phyloP scores from a whole-genome alignment of 2,113 vertebrate genomes.

The Lanius collurio region DNA sequence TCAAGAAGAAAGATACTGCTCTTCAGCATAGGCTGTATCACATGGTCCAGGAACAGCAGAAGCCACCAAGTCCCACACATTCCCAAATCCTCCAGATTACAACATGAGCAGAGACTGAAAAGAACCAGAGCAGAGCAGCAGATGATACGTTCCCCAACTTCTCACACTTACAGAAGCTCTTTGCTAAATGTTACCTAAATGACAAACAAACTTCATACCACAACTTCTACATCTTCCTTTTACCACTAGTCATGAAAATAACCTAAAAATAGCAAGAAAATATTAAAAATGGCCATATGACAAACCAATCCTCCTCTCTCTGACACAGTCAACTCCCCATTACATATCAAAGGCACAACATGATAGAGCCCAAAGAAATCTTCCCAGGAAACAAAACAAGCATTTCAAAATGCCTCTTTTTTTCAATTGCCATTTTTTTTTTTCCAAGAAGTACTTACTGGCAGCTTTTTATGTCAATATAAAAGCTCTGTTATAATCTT shows the following conservation, averaged over 20 bases:
- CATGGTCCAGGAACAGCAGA: neutral
- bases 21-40: neutral
- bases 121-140: neutral
- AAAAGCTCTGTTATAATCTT: neutral
- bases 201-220: neutral
- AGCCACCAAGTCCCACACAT: neutral
- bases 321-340: neutral
- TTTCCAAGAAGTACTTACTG: neutral
- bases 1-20: neutral
- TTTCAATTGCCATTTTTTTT: neutral
- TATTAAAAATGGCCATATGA: neutral
- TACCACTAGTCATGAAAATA: neutral
- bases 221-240: neutral
- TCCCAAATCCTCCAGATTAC: neutral
- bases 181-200: neutral
- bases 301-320: neutral
- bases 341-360: constrained; percentile 39
- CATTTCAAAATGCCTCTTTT: neutral
- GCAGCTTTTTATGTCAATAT: neutral
- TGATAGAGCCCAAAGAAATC: neutral
- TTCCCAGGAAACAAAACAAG: neutral
- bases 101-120: neutral
- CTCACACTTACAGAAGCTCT: neutral
- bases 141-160: neutral
- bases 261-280: neutral